These are phyloP conservation scores for Platorchestia sp. DNA, from an alignment of 1,140 invertebrate species.

Conservation along the genomic window DNA sequence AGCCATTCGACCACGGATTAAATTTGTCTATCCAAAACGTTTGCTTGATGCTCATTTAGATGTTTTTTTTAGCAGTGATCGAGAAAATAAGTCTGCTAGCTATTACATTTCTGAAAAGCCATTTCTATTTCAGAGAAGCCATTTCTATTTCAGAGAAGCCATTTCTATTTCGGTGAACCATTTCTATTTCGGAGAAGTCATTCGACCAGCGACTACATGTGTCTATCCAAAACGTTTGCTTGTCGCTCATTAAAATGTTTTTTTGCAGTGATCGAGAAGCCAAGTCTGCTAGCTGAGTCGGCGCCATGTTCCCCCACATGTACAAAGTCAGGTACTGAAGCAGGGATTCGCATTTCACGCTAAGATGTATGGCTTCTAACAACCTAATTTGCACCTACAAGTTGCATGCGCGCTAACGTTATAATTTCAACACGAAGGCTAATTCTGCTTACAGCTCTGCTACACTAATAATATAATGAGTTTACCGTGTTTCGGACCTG, in stretches of 20 bases:
- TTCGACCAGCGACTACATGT: neutral
- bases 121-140: too few species aligned
- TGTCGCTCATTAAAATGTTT: neutral
- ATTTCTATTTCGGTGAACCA: too few species aligned
- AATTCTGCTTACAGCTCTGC: neutral
- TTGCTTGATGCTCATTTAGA: too few species aligned
- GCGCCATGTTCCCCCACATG: slow-evolving; percentile 38
- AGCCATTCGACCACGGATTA: too few species aligned
- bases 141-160: too few species aligned
- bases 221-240: neutral
- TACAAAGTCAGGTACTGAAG: slow-evolving; percentile 47
- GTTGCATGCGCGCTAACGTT: neutral
- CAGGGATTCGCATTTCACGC: neutral
- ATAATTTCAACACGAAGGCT: neutral
- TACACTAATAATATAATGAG: neutral
- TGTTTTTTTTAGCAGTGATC: too few species aligned
- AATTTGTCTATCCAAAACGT: too few species aligned
- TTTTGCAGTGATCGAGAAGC: slow-evolving; percentile 3
- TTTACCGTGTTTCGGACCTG: neutral
- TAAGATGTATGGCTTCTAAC: neutral
- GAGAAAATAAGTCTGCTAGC: too few species aligned
- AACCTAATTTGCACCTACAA: neutral
- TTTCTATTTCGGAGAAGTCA: neutral
- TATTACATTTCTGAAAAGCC: too few species aligned
- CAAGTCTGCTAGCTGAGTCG: neutral